These are phyloP conservation scores for Teinopalpus imperialis DNA, from an alignment of 2,888 invertebrate species.

Conservation along the genomic window DNA sequence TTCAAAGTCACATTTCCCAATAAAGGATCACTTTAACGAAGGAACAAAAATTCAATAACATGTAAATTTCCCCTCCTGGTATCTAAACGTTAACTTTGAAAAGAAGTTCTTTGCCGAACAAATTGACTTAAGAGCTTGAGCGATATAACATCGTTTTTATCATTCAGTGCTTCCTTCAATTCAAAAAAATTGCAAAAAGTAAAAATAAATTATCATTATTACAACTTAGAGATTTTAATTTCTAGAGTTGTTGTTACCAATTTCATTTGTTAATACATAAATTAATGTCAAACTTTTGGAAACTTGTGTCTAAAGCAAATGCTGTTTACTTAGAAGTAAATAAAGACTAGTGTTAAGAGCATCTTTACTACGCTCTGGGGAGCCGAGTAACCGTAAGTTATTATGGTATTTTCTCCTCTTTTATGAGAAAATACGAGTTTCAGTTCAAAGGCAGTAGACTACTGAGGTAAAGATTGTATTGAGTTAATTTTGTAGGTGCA, in stretches of 20 bases:
- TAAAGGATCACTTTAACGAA: conserved; percentile 59
- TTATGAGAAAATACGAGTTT: conserved; percentile 64
- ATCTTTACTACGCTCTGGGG: conserved; percentile 78
- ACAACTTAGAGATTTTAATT: too few species aligned
- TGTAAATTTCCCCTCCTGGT: conserved; percentile 70
- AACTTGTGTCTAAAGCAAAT: conserved; percentile 26
- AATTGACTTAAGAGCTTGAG: conserved; percentile 58
- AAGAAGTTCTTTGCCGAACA: conserved; percentile 63
- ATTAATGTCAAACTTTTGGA: conserved; percentile 23
- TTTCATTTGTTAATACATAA: conserved; percentile 13
- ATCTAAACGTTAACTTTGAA: conserved; percentile 67
- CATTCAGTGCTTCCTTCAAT: conserved; percentile 8
- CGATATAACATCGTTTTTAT: conserved; percentile 21
- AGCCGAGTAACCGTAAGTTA: conserved; percentile 75
- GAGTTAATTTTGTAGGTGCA: conserved; percentile 13
- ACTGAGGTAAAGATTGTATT: conserved; percentile 24
- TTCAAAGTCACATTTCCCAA: conserved; percentile 22
- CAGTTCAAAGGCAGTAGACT: conserved; percentile 23
- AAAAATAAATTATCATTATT: too few species aligned
- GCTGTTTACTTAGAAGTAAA: conserved; percentile 48
- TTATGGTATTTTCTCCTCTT: conserved; percentile 75
- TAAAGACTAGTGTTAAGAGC: conserved; percentile 80
- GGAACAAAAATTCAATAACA: conserved; percentile 80
- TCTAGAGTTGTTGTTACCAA: too few species aligned
- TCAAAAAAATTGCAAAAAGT: too few species aligned